These are phyloP conservation scores for Poeciliopsis occidentalis DNA, from an alignment of 2,113 vertebrate genomes.

Conservation along the genomic window DNA sequence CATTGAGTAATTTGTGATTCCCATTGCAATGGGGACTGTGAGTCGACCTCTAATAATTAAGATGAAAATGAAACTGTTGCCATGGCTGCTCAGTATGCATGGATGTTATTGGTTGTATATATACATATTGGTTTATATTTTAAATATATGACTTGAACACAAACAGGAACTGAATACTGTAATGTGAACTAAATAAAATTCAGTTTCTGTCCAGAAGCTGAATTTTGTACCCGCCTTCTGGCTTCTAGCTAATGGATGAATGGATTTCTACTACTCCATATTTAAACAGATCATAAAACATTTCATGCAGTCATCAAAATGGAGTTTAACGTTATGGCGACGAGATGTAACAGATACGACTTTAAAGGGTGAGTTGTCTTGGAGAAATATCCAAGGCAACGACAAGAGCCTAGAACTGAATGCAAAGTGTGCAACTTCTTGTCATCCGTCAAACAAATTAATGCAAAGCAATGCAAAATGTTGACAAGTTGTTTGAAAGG, in stretches of 20 bases:
- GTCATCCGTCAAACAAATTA: slow-evolving; percentile 76
- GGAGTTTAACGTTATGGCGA: not conserved
- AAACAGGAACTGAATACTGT: too few species aligned
- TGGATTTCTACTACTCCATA: too few species aligned
- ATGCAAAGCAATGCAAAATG: slow-evolving; percentile 74
- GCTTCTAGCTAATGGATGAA: not conserved
- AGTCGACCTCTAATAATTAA: too few species aligned
- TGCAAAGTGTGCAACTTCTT: slow-evolving; percentile 70
- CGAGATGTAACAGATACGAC: not conserved
- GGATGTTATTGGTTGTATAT: too few species aligned
- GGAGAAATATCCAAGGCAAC: slow-evolving; percentile 35
- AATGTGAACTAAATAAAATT: too few species aligned
- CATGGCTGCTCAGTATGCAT: too few species aligned
- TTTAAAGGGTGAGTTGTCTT: not conserved
- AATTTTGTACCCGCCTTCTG: too few species aligned
- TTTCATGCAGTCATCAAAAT: not conserved
- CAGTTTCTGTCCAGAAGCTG: too few species aligned
- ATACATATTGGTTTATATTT: too few species aligned
- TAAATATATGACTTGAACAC: not conserved
- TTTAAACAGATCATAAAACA: not conserved
- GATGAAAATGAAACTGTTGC: too few species aligned
- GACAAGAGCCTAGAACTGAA: slow-evolving; percentile 23
- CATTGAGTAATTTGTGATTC: not conserved
- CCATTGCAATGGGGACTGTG: too few species aligned
- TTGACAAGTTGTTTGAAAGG: slow-evolving; percentile 20